Evolutionary conservation across 2,888 invertebrate species (phyloP), one percentile per base, ranked within the genome.

Genomic region (Bugula neritina): DNA sequence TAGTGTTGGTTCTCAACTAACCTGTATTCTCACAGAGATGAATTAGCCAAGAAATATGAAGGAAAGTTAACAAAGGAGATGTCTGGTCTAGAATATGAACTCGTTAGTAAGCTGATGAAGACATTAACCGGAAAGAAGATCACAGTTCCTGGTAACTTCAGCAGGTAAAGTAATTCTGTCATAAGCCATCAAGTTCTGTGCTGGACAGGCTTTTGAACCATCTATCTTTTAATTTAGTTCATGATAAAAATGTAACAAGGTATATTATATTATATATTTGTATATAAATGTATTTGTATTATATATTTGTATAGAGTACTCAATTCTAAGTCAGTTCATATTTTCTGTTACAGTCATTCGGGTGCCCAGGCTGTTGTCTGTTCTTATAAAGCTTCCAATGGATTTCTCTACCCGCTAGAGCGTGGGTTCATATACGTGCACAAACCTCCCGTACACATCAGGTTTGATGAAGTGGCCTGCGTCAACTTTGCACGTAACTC

Each of bases 391-490:
- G 97, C 98, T 10, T 93, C 97, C 0, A 96, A 96, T 0, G 99
- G 99, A 0, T 92, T 94, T 81, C 86, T 99, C 70, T 99, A 99
- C 86, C 99, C 99, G 0, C 85, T 99, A 58, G 99, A 99, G 84
- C 89, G 97, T 79, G 97, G 99, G 13, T 97, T 99, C 82, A 96
- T 99, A 78, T 99, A 95, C 83, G 93, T 99, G 0, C 97, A 98
- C 85, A 99, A 99, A 83, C 99, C 99, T 0, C 97, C 99, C 0
- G 90, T 99, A 74, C 97, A 98, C 80, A 94, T 99, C 74, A 90
- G 97, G 1, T 98, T 97, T 82, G 99, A 99, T 81, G 99, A 99
- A 86, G 92, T 98, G 31, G 88, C 90, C 0, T 91, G 91, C 0
- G 95, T 97, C 10, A 96, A 97, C 85, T 97, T 97, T 86, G 96